Base-by-base conservation (phyloP, 1,140 invertebrate genomes). In the Drosophila repleta region DNA sequence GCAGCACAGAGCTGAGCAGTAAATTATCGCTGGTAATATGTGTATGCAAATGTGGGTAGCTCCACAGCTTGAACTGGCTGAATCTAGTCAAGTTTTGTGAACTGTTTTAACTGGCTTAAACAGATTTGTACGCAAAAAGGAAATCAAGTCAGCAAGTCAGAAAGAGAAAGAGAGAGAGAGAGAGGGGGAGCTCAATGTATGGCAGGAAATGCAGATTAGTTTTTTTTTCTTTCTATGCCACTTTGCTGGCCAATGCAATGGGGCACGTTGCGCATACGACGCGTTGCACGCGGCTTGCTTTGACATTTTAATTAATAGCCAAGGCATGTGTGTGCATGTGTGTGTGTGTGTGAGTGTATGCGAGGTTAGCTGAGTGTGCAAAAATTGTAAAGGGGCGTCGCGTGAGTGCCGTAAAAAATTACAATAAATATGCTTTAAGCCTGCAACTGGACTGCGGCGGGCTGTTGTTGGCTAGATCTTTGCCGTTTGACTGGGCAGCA, bases 221-320 rank as follows among this genome's bases (percentile, higher is more conserved):
- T 63, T 69, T 57, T 43, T 17, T 21, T 64, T 39, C 0, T n/a
- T 39, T 39, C 29, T 39, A 39, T 39, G 4, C n/a, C 39, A 4
- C n/a, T 41, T 6, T 13, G 26, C 45, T 52, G 32, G 39, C 7
- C n/a, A 20, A 55, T 63, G 65, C 61, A 61, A 49, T 68, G 65
- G 49, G 26, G 51, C 71, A 48, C 32, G 60, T 63, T 70, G 52
- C 71, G 53, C 53, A 74, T 74, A 74, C 66, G 71, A 48, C 46
- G 32, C 53, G 52, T 60, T 53, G 46, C 13, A 69, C 65, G 58
- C 57, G 15, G 26, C 32, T 46, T 18, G 53, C 58, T 76, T 74
- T 76, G 70, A 69, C 58, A 74, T 76, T 74, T 74, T 74, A 76
- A 76, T 74, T 76, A 74, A 74, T 74, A 73, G 35, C 70, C 57